These are phyloP conservation scores for Phalacrocorax pelagicus DNA, from an alignment of 2,113 vertebrate genomes.

Conservation along the genomic window DNA sequence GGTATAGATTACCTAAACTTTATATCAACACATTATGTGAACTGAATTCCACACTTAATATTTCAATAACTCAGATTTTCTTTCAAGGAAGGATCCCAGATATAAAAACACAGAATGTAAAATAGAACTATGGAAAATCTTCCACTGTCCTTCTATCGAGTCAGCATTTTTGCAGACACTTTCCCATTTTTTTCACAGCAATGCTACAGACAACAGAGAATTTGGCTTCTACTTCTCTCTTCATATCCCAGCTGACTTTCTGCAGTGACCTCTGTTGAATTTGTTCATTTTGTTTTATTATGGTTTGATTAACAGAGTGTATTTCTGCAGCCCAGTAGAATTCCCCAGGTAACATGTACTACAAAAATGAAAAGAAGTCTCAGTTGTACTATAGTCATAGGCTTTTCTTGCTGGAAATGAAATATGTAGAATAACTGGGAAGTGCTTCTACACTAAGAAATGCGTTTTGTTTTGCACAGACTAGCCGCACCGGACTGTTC, in stretches of 20 bases:
- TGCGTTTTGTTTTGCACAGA: not conserved
- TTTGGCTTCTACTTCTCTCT: not conserved
- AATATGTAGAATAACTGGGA: not conserved
- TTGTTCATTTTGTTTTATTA: not conserved
- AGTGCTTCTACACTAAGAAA: not conserved
- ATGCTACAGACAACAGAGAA: not conserved
- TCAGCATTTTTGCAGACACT: not conserved
- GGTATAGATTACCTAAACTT: not conserved
- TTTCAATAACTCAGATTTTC: not conserved
- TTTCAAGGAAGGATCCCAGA: not conserved
- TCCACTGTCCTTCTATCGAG: not conserved
- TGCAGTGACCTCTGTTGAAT: not conserved
- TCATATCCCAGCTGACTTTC: not conserved
- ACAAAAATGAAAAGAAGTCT: not conserved
- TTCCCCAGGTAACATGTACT: not conserved
- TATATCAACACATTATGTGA: not conserved
- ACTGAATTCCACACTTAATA: not conserved
- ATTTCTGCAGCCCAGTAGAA: not conserved
- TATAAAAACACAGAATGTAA: not conserved
- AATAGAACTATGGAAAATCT: not conserved
- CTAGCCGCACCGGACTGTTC: not conserved
- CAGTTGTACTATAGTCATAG: not conserved
- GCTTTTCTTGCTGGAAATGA: not conserved
- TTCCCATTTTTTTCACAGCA: not conserved
- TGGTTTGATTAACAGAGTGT: not conserved